Evolutionary conservation across 1,140 invertebrate species (phyloP).

Genomic region (Trichomalopsis sarcophagae): DNA sequence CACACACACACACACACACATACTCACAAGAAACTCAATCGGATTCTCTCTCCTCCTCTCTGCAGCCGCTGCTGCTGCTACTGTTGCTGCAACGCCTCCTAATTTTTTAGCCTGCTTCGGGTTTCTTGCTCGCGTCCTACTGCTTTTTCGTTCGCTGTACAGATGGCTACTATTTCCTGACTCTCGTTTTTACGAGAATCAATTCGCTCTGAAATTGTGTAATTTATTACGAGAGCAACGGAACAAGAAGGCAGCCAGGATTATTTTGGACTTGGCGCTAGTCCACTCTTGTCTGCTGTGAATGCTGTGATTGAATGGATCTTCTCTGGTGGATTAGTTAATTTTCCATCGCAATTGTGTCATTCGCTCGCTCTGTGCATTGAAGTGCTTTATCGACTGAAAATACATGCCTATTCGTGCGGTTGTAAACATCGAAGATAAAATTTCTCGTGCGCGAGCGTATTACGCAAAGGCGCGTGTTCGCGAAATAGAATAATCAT

Average conservation of each 20-base stretch:
- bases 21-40: constrained; percentile 17
- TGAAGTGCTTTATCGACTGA: too few relatives aligned
- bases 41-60: constrained; percentile 5
- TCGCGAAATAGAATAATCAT: not conserved
- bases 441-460: too few relatives aligned
- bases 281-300: not conserved
- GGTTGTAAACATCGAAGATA: too few relatives aligned
- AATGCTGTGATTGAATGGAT: not conserved
- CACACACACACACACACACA: not conserved
- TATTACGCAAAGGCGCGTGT: too few relatives aligned
- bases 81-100: not conserved
- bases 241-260: too few relatives aligned
- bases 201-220: constrained; percentile 2
- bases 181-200: constrained; percentile 5
- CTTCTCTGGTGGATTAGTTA: too few relatives aligned
- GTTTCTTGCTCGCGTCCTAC: not conserved
- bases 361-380: too few relatives aligned
- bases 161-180: not conserved
- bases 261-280: not conserved
- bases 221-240: constrained; percentile 9
- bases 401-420: too few relatives aligned
- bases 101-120: not conserved
- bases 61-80: not conserved
- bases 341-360: too few relatives aligned
- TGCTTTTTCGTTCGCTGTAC: not conserved